Conservation (phyloP, 2,113 vertebrate genomes). For the Limnothrissa miodon region DNA sequence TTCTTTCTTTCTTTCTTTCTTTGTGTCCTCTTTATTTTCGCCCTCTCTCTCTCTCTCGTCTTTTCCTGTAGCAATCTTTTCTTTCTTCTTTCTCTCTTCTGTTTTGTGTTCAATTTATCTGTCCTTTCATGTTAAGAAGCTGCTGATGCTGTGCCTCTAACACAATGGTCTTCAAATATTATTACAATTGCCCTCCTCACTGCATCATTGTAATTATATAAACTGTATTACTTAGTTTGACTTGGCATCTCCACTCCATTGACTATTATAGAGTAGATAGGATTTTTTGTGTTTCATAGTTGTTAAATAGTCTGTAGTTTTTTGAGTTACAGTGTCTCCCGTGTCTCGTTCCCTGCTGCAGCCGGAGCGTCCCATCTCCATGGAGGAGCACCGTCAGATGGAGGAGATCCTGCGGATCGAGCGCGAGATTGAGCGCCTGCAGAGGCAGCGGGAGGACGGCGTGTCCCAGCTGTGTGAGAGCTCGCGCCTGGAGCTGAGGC, state of each 20-base stretch:
- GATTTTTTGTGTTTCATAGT: no score
- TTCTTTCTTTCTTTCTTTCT: no score
- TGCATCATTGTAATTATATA: neutral
- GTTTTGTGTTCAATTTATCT: neutral
- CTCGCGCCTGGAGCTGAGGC: constrained; percentile 74
- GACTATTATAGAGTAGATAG: no score
- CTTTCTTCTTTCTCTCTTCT: neutral
- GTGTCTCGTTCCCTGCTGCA: neutral
- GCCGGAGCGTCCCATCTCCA: constrained; percentile 28
- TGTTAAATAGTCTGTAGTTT: no score
- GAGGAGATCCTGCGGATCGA: constrained; percentile 87
- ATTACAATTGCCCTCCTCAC: neutral
- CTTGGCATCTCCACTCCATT: no score
- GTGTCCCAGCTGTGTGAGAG: constrained; percentile 80
- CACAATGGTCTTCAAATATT: constrained; percentile 64
- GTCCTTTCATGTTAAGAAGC: neutral
- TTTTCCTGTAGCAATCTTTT: constrained; percentile 25
- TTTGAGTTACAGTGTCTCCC: neutral
- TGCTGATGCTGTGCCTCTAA: constrained; percentile 25
- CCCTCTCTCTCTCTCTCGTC: constrained; percentile 18
- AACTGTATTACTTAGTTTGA: neutral
- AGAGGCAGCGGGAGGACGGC: constrained; percentile 82
- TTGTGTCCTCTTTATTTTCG: neutral
- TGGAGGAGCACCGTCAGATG: constrained; percentile 86
- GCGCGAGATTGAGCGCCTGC: constrained; percentile 86